Evolutionary conservation across 2,888 invertebrate species (phyloP).

Genomic region (Polydrusus pterygomalis): DNA sequence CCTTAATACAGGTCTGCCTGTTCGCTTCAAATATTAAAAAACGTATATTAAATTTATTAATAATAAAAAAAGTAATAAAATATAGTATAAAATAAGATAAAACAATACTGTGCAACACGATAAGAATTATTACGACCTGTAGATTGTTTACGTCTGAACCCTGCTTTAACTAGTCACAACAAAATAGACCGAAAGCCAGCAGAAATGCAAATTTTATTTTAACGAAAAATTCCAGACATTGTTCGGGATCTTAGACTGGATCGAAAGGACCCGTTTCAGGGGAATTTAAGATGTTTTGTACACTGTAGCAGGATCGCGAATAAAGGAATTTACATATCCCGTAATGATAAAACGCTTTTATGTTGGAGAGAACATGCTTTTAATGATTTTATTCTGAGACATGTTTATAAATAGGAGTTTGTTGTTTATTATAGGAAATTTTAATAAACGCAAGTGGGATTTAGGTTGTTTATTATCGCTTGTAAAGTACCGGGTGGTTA

Average conservation of each 20-base stretch:
- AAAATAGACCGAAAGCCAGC: not conserved
- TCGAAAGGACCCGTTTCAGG: not conserved
- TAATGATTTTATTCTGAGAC: not conserved
- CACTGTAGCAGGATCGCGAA: not conserved
- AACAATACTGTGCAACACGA: too few relatives aligned
- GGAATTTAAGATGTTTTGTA: constrained; percentile 11
- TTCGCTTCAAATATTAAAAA: too few relatives aligned
- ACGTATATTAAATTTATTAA: too few relatives aligned
- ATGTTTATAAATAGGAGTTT: not conserved
- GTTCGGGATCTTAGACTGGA: constrained; percentile 12
- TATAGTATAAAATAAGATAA: too few relatives aligned
- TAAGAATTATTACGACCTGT: too few relatives aligned
- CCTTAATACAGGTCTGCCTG: too few relatives aligned
- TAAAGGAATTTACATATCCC: constrained; percentile 7
- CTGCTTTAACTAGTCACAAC: not conserved
- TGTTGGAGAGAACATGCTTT: not conserved
- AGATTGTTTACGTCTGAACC: too few relatives aligned
- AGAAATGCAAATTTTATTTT: constrained; percentile 8
- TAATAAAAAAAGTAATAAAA: too few relatives aligned
- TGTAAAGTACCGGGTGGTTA: too few relatives aligned
- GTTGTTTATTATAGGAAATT: too few relatives aligned
- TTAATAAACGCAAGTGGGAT: too few relatives aligned
- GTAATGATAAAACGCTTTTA: not conserved
- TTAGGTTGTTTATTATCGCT: too few relatives aligned
- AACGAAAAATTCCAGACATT: constrained; percentile 20